Conservation (phyloP, 2,888 invertebrate genomes). For the Eupsilia transversa region DNA sequence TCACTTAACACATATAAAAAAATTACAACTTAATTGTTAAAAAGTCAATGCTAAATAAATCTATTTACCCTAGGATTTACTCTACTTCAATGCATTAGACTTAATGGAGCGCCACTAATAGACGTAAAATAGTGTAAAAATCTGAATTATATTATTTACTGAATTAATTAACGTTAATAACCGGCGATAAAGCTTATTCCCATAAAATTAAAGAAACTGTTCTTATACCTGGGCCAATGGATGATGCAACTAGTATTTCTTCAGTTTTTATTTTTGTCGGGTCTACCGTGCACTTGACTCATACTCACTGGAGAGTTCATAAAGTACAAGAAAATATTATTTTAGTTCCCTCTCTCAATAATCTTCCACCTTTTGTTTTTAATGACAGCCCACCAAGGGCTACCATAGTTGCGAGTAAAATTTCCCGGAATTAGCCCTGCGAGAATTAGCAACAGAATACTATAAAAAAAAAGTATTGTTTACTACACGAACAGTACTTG, state of each 20-base stretch:
- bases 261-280: neutral
- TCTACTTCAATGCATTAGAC: neutral
- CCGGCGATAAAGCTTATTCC: neutral
- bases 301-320: neutral
- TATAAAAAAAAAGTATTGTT: too few species aligned
- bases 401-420: slow-evolving; percentile 9
- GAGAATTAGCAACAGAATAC: neutral
- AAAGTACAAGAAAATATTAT: neutral
- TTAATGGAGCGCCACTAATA: neutral
- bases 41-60: neutral
- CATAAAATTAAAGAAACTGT: neutral
- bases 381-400: slow-evolving; percentile 25
- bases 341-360: neutral
- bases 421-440: neutral
- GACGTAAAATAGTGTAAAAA: neutral
- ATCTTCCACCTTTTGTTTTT: slow-evolving; percentile 29
- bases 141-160: neutral
- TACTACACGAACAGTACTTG: too few species aligned
- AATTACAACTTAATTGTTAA: neutral
- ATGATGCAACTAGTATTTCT: slow-evolving; percentile 9
- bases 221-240: slow-evolving; percentile 15
- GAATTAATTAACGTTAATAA: neutral
- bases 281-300: neutral
- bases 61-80: neutral
- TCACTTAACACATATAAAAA: neutral